Evolutionary conservation across 2,113 vertebrate species (phyloP).

Genomic region (Zootoca vivipara): DNA sequence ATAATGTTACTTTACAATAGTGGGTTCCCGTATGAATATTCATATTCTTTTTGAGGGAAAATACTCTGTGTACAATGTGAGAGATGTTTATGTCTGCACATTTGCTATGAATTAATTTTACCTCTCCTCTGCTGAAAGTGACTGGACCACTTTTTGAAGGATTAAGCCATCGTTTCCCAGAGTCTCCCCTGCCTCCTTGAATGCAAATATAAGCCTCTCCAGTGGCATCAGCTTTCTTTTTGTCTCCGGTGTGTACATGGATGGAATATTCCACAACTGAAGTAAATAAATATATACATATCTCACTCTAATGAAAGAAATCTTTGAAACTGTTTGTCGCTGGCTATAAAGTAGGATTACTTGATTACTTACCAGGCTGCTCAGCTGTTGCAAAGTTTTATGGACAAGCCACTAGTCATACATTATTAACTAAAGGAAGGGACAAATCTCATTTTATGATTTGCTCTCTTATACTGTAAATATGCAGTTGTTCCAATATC

Average conservation of each 20-base stretch:
- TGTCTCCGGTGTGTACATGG: conserved; percentile 64
- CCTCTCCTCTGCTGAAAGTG: conserved; percentile 66
- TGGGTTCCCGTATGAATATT: neutral
- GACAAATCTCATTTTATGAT: neutral
- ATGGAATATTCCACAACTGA: conserved; percentile 68
- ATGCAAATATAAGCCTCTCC: conserved; percentile 61
- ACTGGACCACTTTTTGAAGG: conserved; percentile 38
- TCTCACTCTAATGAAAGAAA: conserved; percentile 18
- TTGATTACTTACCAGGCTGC: neutral
- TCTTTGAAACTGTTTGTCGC: neutral
- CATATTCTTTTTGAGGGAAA: neutral
- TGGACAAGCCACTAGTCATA: neutral
- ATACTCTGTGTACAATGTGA: neutral
- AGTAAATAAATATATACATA: conserved; percentile 32
- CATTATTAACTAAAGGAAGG: conserved; percentile 1
- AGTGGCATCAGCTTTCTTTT: conserved; percentile 57
- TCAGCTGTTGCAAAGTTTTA: neutral
- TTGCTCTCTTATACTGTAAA: neutral
- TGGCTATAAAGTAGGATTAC: rapidly evolving
- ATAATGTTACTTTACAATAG: neutral
- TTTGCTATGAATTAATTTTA: conserved; percentile 50
- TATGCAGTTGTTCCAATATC: neutral
- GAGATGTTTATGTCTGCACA: neutral
- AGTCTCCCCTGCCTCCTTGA: conserved; percentile 65
- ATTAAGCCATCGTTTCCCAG: conserved; percentile 57